These are phyloP conservation scores for Drosophila repletoides DNA, from an alignment of 1,140 invertebrate species.

Conservation along the genomic window DNA sequence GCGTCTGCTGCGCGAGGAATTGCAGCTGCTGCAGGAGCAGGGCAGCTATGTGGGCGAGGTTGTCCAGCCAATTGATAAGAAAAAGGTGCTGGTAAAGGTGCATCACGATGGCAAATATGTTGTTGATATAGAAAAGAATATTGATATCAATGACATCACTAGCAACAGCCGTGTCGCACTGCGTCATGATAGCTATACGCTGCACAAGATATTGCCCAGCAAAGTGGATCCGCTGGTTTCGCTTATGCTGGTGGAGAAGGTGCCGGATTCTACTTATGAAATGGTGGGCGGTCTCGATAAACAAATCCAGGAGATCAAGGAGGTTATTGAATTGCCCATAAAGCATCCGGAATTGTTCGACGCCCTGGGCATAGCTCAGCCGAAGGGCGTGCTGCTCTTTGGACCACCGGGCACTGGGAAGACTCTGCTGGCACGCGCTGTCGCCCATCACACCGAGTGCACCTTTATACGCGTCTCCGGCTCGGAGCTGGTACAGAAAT, in stretches of 20 bases:
- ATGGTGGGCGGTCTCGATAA: constrained; percentile 85
- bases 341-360: constrained; percentile 51
- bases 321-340: constrained; percentile 63
- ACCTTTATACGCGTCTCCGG: constrained; percentile 87
- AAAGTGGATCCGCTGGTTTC: constrained; percentile 51
- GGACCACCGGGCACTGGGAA: constrained; percentile 47
- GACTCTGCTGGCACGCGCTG: constrained; percentile 39
- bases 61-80: constrained; percentile 32
- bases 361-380: constrained; percentile 50
- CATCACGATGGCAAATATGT: constrained; percentile 99
- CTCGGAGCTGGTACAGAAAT: constrained; percentile 90
- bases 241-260: constrained; percentile 51
- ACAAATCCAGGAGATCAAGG: constrained; percentile 50
- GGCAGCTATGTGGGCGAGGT: constrained; percentile 46
- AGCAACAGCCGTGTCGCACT: constrained; percentile 98
- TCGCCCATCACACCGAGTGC: constrained; percentile 89
- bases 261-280: constrained; percentile 50
- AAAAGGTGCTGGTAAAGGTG: constrained; percentile 92
- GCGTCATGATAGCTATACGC: constrained; percentile 32
- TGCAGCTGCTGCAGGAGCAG: constrained; percentile 40
- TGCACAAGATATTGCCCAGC: constrained; percentile 42
- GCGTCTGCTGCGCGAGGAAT: constrained; percentile 37
- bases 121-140: constrained; percentile 97
- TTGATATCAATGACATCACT: constrained; percentile 99
- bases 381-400: constrained; percentile 52